Evolutionary conservation across 2,797 vertebrate genomes (phyloP), one percentile per base, ranked within the genome.

Genomic region (Pygocentrus nattereri): DNA sequence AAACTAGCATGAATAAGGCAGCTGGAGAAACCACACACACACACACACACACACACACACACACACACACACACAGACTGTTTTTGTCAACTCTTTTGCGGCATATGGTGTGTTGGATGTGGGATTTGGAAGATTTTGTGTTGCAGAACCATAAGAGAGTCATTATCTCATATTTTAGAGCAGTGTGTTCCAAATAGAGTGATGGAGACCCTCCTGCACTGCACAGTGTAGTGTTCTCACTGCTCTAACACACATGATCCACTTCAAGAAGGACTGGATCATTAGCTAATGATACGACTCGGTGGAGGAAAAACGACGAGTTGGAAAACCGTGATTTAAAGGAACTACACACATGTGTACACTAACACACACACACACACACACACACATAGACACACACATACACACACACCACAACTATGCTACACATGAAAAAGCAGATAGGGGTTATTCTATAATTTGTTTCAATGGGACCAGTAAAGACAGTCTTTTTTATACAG

Each of bases 391-490:
- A 72, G 18, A 67, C 59, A 78, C 49, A 73, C 21, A 58, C 59
- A 56, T 5, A 77, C 15, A 77, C 25, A 34, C 21, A 79, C n/a
- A 79, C 10, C 18, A 41, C 30, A 62, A 11, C 18, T 47, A 23
- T 10, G 3, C 15, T 56, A 44, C 34, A 41, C 52, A 47, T 68
- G 5, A 76, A 73, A 23, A 38, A 52, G 30, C 15, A 76, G 31
- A 52, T 31, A 23, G 68, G 54, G 44, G 34, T 76, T 21, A 62
- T 50, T n/a, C 50, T 70, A 54, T 80, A 80, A 77, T 82, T 82
- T 84, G 74, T 80, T 86, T 80, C 77, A 71, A 21, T 80, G 80
- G 73, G 82, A 86, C 76, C 68, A 80, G 64, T 74, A 16, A 47
- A 58, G 21, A 67, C 41, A 15, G 58, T 58, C 41, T 47, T 44